These are phyloP conservation scores for Emydocephalus ijimae DNA, from an alignment of 2,113 vertebrate species.

Conservation along the genomic window DNA sequence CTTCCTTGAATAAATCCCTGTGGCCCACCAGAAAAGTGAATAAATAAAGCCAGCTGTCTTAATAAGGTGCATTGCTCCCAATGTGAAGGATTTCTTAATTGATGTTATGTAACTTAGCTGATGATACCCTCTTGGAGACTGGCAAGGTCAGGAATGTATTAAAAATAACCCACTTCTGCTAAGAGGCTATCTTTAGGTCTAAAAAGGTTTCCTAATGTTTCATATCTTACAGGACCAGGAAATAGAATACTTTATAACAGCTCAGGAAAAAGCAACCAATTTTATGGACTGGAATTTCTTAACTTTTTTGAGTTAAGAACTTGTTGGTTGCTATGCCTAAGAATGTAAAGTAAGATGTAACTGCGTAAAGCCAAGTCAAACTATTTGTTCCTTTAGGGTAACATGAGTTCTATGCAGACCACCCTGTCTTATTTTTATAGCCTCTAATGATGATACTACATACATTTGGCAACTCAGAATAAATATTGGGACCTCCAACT, in stretches of 20 bases:
- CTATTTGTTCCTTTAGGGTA: background rate
- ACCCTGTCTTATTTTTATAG: background rate
- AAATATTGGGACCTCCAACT: background rate
- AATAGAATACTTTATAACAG: background rate
- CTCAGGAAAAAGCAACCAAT: background rate
- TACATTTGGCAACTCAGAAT: background rate
- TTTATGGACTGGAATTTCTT: background rate
- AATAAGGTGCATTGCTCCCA: background rate
- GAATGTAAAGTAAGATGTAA: background rate
- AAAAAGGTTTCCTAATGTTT: background rate
- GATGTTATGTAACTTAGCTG: background rate
- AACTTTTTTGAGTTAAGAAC: background rate
- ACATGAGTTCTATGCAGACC: background rate
- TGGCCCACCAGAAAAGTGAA: background rate
- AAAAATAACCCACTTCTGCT: background rate
- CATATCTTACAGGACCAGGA: background rate
- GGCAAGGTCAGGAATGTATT: background rate
- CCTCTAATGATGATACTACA: background rate
- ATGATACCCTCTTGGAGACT: background rate
- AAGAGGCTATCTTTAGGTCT: background rate
- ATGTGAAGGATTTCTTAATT: background rate
- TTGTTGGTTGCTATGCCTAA: background rate
- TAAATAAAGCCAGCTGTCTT: constrained; percentile 4
- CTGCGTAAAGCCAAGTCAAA: background rate
- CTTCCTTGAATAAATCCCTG: constrained; percentile 14